Percentiles rank a stretch among this genome's conserved stretches.
Evolutionary conservation across 1,140 invertebrate genomes (phyloP).

Genomic region (Pogonus chalceus): DNA sequence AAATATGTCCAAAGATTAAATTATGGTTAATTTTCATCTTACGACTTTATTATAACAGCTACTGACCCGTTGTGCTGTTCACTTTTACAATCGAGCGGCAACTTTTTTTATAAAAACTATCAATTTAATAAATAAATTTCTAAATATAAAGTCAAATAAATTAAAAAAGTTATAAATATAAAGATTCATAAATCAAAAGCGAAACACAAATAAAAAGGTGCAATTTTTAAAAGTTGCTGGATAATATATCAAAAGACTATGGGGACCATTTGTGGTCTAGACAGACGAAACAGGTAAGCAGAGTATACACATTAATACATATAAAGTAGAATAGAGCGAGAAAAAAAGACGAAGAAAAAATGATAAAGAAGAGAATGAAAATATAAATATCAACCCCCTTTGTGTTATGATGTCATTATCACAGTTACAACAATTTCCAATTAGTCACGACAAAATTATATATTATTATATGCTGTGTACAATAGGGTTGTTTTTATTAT

Average conservation of each 20-base stretch:
- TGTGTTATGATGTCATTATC: constrained; percentile 1
- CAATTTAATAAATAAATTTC: no score
- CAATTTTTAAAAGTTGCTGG: not conserved
- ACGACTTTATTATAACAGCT: constrained; percentile 16
- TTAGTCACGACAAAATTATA: constrained; percentile 10
- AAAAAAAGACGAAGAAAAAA: no score
- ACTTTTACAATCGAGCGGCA: no score
- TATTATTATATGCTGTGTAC: no score
- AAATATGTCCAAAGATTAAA: constrained; percentile 5
- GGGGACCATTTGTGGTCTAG: not conserved
- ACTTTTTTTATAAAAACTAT: no score
- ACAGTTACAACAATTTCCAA: constrained; percentile 9
- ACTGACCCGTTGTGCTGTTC: constrained; percentile 1
- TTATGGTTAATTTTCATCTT: constrained; percentile 7
- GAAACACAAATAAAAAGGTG: not conserved
- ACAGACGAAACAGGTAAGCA: not conserved
- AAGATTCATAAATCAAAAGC: not conserved
- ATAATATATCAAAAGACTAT: not conserved
- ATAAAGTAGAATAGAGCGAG: no score
- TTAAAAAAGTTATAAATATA: not conserved
- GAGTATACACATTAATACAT: not conserved
- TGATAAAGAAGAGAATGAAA: no score
- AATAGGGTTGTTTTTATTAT: no score
- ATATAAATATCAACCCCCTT: not conserved
- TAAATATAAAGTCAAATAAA: not conserved